Evolutionary conservation across 2,113 vertebrate species (phyloP).

Genomic region (Dicrurus megarhynchus): DNA sequence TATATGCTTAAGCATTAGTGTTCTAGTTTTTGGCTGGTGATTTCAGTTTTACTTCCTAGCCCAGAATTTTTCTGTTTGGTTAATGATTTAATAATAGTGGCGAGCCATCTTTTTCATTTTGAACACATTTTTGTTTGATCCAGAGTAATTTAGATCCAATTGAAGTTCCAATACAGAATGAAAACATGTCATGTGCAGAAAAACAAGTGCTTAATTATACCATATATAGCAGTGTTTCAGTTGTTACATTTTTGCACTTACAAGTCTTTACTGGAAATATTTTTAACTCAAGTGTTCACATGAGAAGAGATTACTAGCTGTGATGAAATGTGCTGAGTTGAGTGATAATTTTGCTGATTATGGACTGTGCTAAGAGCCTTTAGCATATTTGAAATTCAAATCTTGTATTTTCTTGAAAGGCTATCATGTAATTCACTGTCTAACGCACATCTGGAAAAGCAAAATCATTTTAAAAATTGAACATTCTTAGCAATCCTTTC

Average conservation of each 20-base stretch:
- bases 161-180: constrained; percentile 62
- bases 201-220: constrained; percentile 67
- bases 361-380: constrained; percentile 43
- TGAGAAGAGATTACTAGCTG: constrained; percentile 56
- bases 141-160: constrained; percentile 58
- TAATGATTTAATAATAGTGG: constrained; percentile 68
- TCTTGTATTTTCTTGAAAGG: constrained; percentile 57
- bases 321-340: constrained; percentile 59
- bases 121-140: constrained; percentile 60
- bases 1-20: constrained; percentile 23
- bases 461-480: constrained; percentile 32
- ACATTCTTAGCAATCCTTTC: constrained; percentile 7
- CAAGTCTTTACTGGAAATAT: constrained; percentile 57
- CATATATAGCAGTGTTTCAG: constrained; percentile 55
- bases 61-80: constrained; percentile 56
- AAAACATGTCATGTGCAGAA: constrained; percentile 63
- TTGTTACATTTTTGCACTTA: constrained; percentile 63
- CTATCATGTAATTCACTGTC: constrained; percentile 2
- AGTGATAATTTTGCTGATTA: constrained; percentile 67
- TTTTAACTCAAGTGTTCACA: constrained; percentile 67
- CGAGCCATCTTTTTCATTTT: constrained; percentile 62
- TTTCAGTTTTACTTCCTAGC: constrained; percentile 49
- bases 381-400: constrained; percentile 61
- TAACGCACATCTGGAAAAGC: constrained; percentile 24
- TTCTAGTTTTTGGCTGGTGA: constrained; percentile 42